Base-by-base conservation (phyloP, 2,797 vertebrate genomes). In the Myiotriccus ornatus region DNA sequence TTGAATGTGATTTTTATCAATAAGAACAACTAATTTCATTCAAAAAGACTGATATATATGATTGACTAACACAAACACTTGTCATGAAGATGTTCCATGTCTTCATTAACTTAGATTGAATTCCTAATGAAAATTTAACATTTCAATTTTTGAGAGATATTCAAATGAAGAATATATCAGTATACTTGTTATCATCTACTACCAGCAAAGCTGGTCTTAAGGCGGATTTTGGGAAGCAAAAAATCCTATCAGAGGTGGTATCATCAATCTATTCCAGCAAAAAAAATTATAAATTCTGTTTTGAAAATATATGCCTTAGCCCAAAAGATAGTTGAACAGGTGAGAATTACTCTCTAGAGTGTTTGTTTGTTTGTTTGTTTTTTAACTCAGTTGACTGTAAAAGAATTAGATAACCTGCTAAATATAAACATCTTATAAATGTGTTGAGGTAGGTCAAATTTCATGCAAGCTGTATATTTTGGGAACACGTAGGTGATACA, bases 171-270 rank as follows among this genome's bases (percentile, higher is more conserved):
- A 59, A 10, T 50, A 44, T 56, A 14, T 81, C 44, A 70, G 7
- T 19, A 28, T 34, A 41, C 4, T 77, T 47, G 4, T 35, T 57
- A 57, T 10, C n/a, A 3, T 32, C 25, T 64, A 28, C 47, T 71
- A 25, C 14, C 20, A 77, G 34, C 2, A 53, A 84, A 62, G 2
- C 2, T 55, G 7, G 4, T 57, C 55, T 90, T 63, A 41, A 65
- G 18, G 4, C 3, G 64, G 22, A 68, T 47, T 55, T 67, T 12
- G 34, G 13, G 9, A 2, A 2, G 0, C 7, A 25, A 7, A 28
- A n/a, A 2, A 52, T 47, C 5, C 3, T 5, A 52, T 50, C 6
- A 53, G 27, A 78, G 16, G 32, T 80, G 22, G 35, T 37, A 34
- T 7, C 9, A 52, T 22, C 12, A 9, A 6, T 78, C 12, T 15